Evolutionary conservation across 2,888 invertebrate genomes (phyloP).

Genomic region (Synergus gifuensis): DNA sequence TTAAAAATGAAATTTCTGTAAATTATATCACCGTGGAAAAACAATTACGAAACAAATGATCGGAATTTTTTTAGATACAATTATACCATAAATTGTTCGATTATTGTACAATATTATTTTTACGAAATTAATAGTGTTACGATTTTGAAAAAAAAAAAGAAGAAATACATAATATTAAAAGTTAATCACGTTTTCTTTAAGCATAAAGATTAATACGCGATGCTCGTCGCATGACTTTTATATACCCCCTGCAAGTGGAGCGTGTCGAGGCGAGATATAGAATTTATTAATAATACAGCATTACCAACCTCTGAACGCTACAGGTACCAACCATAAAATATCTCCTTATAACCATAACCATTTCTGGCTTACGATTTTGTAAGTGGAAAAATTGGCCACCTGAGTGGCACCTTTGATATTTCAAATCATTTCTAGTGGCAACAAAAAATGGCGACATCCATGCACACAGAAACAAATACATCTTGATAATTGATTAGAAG

Average conservation of each 20-base stretch:
- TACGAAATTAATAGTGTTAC: background rate
- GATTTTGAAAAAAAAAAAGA: background rate
- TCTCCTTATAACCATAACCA: constrained; percentile 9
- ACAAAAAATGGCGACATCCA: too few relatives aligned
- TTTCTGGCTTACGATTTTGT: background rate
- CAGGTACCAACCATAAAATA: constrained; percentile 1
- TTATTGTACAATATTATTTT: background rate
- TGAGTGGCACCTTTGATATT: background rate
- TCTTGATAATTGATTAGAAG: too few relatives aligned
- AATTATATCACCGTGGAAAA: background rate
- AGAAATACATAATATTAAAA: background rate
- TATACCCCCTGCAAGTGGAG: background rate
- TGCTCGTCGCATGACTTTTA: background rate
- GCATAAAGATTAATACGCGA: background rate
- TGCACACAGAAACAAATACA: too few relatives aligned
- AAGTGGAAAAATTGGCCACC: constrained; percentile 3
- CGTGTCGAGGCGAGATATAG: constrained; percentile 13
- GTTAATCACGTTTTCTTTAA: constrained; percentile 20
- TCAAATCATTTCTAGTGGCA: background rate
- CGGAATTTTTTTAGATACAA: background rate
- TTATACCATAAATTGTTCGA: constrained; percentile 5
- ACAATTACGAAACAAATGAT: background rate
- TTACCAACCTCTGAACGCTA: background rate
- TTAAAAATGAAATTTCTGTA: background rate
- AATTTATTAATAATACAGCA: constrained; percentile 18